phyloP scores from a whole-genome alignment of 2,113 vertebrate genomes.

The Suncus etruscus region DNA sequence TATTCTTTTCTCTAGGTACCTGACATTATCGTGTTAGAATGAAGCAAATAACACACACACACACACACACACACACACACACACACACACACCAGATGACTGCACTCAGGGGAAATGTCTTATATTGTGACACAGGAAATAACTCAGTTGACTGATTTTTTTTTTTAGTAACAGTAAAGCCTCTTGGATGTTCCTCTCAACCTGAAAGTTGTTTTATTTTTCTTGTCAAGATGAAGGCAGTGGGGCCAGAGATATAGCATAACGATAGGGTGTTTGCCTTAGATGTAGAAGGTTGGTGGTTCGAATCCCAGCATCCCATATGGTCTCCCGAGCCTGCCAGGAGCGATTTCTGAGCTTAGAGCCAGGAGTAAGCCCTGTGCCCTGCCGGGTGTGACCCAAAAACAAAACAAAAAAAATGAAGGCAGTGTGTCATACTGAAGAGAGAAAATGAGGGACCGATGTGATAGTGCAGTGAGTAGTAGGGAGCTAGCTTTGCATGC shows the following conservation, averaged over 20 bases:
- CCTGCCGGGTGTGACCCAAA: no score
- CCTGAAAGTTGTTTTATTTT: slow-evolving; percentile 77
- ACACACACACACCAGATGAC: neutral
- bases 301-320: no score
- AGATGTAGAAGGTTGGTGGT: no score
- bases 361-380: no score
- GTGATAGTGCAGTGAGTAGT: no score
- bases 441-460: neutral
- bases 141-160: neutral
- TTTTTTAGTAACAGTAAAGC: slow-evolving; percentile 26
- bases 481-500: no score
- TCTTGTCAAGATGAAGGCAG: slow-evolving; percentile 29
- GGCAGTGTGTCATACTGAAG: slow-evolving; percentile 1
- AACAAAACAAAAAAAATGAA: no score
- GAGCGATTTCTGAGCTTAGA: no score
- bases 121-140: slow-evolving; percentile 74
- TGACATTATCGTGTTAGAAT: neutral
- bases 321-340: no score
- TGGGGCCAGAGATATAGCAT: no score
- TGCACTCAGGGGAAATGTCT: slow-evolving; percentile 46
- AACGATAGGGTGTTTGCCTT: no score
- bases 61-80: no score
- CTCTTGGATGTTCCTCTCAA: slow-evolving; percentile 63
- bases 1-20: neutral
- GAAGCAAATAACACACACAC: slow-evolving; percentile 47